These are phyloP conservation scores for Agriopis marginaria DNA, from an alignment of 2,888 invertebrate species.

Conservation along the genomic window DNA sequence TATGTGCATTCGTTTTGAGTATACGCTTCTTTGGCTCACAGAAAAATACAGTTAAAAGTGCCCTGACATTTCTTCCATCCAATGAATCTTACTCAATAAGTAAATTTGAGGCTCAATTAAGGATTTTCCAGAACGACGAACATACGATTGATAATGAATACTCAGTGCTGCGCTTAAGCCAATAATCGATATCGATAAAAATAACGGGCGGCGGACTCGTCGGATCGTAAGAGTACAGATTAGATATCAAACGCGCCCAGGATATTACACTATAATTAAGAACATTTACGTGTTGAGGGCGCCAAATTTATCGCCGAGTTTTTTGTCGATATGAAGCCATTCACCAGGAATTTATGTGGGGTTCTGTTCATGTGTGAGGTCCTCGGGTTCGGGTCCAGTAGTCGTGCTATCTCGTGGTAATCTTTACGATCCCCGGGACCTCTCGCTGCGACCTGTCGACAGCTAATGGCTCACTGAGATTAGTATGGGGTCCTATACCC, in stretches of 20 bases:
- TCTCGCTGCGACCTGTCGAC: conserved; percentile 82
- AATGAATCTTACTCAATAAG: conserved; percentile 39
- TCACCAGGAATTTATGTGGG: conserved; percentile 79
- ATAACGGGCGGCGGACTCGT: conserved; percentile 56
- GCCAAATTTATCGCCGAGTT: conserved; percentile 86
- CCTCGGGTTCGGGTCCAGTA: conserved; percentile 70
- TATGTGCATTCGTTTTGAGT: too few species aligned
- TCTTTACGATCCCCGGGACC: conserved; percentile 83
- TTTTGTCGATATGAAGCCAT: conserved; percentile 84
- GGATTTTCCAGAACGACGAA: conserved; percentile 52
- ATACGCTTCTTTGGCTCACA: too few species aligned
- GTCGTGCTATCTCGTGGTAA: conserved; percentile 83
- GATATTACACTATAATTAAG: conserved; percentile 85
- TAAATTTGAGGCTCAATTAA: conserved; percentile 44
- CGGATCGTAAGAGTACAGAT: conserved; percentile 75
- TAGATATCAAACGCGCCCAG: conserved; percentile 78
- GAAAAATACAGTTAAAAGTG: too few species aligned
- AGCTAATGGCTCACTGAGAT: conserved; percentile 81
- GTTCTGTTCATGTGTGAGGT: conserved; percentile 80
- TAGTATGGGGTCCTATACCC: conserved; percentile 67
- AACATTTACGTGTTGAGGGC: conserved; percentile 83
- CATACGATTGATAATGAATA: conserved; percentile 60
- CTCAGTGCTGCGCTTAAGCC: conserved; percentile 63
- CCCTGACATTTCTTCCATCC: background rate
- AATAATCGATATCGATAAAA: conserved; percentile 68